phyloP scores from a whole-genome alignment of 2,888 invertebrate genomes.

The Idaea straminata region DNA sequence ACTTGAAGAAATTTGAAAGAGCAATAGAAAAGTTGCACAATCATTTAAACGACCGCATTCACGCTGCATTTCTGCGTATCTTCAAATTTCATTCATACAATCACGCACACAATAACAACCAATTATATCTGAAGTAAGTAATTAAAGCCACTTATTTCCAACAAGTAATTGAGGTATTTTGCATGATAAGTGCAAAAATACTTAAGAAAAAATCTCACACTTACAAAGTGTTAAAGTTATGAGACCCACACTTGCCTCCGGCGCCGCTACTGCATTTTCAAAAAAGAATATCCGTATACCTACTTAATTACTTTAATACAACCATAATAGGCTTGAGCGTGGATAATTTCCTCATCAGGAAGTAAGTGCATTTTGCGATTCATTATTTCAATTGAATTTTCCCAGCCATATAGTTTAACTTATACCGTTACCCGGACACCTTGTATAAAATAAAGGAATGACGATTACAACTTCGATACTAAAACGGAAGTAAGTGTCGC shows the following conservation, averaged over 20 bases:
- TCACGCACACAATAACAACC: background rate
- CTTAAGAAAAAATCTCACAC: background rate
- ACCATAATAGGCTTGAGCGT: slow-evolving; percentile 14
- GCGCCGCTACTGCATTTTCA: background rate
- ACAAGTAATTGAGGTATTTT: background rate
- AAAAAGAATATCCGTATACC: slow-evolving; percentile 3
- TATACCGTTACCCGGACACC: slow-evolving; percentile 13
- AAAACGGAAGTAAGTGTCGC: background rate
- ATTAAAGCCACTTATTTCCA: background rate
- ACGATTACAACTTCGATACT: background rate
- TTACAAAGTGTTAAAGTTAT: background rate
- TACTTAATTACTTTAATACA: slow-evolving; percentile 17
- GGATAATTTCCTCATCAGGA: slow-evolving; percentile 20
- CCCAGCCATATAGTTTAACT: slow-evolving; percentile 9
- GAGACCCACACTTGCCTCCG: background rate
- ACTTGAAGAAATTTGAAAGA: background rate
- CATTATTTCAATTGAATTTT: slow-evolving; percentile 7
- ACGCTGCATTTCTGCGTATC: background rate
- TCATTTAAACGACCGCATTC: background rate
- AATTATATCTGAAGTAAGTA: background rate
- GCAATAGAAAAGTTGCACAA: slow-evolving; percentile 1
- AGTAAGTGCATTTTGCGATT: slow-evolving; percentile 12
- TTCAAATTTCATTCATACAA: background rate
- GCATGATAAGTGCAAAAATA: background rate
- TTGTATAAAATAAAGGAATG: slow-evolving; percentile 7